Evolutionary conservation across 2,113 vertebrate genomes (phyloP).

Genomic region (Eulacestoma nigropectus): DNA sequence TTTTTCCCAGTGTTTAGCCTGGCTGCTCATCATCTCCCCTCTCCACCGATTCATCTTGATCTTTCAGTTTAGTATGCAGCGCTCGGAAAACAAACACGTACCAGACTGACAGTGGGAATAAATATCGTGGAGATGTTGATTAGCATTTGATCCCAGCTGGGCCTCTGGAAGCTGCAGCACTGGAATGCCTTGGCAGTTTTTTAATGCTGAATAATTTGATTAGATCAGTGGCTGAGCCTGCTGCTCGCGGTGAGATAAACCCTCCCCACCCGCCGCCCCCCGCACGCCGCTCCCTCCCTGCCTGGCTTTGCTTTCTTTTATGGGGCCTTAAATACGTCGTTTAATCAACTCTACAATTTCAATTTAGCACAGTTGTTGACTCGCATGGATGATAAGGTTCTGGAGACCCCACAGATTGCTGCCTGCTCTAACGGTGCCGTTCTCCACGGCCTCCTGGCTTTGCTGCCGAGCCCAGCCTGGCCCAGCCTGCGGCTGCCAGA

Average conservation of each 20-base stretch:
- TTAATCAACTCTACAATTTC: slow-evolving; percentile 72
- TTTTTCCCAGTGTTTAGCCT: background rate
- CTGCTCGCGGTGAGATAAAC: slow-evolving; percentile 76
- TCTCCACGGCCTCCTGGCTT: background rate
- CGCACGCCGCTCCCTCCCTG: background rate
- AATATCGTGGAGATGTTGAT: slow-evolving; percentile 73
- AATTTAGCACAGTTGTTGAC: slow-evolving; percentile 68
- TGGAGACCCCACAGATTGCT: slow-evolving; percentile 62
- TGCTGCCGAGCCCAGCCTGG: background rate
- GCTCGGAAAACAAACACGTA: slow-evolving; percentile 74
- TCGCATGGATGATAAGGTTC: slow-evolving; percentile 58
- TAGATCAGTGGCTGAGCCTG: slow-evolving; percentile 76
- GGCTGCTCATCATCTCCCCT: slow-evolving; percentile 29
- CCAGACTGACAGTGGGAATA: slow-evolving; percentile 76
- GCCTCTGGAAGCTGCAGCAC: slow-evolving; percentile 70
- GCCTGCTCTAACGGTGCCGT: slow-evolving; percentile 19
- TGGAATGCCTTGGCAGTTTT: slow-evolving; percentile 78
- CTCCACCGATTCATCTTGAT: slow-evolving; percentile 43
- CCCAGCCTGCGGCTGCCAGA: background rate
- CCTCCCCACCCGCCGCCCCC: slow-evolving; percentile 46
- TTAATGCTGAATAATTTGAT: slow-evolving; percentile 82
- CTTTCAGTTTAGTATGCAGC: slow-evolving; percentile 67
- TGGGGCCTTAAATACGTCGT: slow-evolving; percentile 67
- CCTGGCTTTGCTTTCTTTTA: slow-evolving; percentile 45
- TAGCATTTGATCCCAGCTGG: slow-evolving; percentile 81